These are phyloP conservation scores for Mesodorylaimus sp. DNA, from an alignment of 2,888 invertebrate species.

Conservation along the genomic window DNA sequence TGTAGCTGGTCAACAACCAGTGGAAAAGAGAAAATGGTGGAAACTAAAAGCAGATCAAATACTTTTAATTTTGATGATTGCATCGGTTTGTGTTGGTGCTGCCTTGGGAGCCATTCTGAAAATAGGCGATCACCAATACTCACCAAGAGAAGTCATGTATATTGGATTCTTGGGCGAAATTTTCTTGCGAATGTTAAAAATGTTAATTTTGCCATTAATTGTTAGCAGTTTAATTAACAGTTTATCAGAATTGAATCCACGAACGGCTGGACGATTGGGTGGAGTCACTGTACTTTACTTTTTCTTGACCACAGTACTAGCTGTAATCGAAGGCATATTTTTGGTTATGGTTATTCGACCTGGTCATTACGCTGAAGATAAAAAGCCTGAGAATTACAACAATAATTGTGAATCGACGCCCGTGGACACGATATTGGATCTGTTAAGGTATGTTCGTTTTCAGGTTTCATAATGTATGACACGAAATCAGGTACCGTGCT, in stretches of 20 bases:
- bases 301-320: constrained; percentile 70
- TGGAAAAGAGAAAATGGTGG: no score
- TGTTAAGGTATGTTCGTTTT: no score
- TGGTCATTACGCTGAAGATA: constrained; percentile 33
- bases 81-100: constrained; percentile 26
- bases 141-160: constrained; percentile 6
- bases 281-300: constrained; percentile 71
- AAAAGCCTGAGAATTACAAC: background rate
- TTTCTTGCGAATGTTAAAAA: constrained; percentile 14
- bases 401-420: constrained; percentile 38
- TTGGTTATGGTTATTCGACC: constrained; percentile 72
- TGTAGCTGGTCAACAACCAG: no score
- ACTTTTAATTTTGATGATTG: constrained; percentile 27
- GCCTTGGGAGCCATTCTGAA: constrained; percentile 23
- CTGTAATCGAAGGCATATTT: constrained; percentile 72
- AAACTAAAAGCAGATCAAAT: constrained; percentile 19
- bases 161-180: constrained; percentile 13
- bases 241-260: constrained; percentile 10
- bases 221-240: constrained; percentile 55
- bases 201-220: constrained; percentile 14
- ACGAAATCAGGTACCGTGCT: no score
- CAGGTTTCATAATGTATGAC: no score
- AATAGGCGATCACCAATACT: background rate
- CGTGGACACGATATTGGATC: constrained; percentile 72
- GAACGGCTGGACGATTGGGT: constrained; percentile 57